These are phyloP conservation scores for Pilophorus perplexus DNA, from an alignment of 2,888 invertebrate species.

Conservation along the genomic window DNA sequence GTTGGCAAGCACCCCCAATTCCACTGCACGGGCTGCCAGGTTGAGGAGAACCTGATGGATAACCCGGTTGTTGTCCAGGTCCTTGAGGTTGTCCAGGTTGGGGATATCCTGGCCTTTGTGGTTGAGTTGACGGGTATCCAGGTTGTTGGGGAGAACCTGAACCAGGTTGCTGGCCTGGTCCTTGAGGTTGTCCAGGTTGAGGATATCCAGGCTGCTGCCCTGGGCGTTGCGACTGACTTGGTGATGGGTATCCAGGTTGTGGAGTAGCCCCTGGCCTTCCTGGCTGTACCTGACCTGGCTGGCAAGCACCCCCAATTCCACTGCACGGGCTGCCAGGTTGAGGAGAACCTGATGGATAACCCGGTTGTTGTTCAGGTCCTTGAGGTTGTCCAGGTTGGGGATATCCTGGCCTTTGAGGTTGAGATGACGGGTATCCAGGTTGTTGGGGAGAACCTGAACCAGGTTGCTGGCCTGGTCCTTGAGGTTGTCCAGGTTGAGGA, in stretches of 20 bases:
- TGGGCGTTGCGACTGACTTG: conserved; percentile 45
- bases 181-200: conserved; percentile 46
- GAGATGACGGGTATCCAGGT: conserved; percentile 51
- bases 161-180: conserved; percentile 45
- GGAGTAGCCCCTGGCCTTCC: conserved; percentile 36
- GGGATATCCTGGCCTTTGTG: conserved; percentile 42
- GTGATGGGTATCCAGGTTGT: conserved; percentile 26
- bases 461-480: conserved; percentile 47
- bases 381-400: conserved; percentile 46
- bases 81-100: conserved; percentile 50
- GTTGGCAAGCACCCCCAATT: conserved; percentile 35
- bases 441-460: conserved; percentile 50
- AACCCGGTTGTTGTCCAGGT: conserved; percentile 32
- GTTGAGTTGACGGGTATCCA: conserved; percentile 33
- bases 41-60: conserved; percentile 45
- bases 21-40: conserved; percentile 46
- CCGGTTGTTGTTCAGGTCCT: conserved; percentile 35
- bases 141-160: conserved; percentile 43
- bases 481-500: conserved; percentile 42
- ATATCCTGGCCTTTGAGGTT: conserved; percentile 48
- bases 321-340: conserved; percentile 45
- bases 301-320: conserved; percentile 46
- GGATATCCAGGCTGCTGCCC: conserved; percentile 47
- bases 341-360: conserved; percentile 43
- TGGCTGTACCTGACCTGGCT: too few species aligned